Base-by-base conservation (phyloP, 2,113 vertebrate species). In the Fregata magnificens region DNA sequence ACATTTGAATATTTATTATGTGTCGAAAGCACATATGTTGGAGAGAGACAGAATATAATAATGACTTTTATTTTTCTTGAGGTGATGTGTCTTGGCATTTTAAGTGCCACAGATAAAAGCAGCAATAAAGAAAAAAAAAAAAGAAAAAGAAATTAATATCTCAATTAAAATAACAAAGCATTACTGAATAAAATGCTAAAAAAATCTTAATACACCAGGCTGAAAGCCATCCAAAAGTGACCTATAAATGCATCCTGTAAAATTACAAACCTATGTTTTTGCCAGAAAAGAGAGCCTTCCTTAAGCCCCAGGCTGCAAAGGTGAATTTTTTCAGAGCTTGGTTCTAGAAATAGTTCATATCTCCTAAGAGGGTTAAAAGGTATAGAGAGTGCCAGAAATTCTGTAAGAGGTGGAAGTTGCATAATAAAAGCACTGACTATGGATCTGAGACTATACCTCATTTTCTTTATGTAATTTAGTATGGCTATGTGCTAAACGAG, bases 1-100 rank as follows among this genome's bases (percentile, higher is more conserved):
- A 83, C 50, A 58, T 85, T 78, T 92, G 92, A 95, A 95, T 92
- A 90, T 96, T 89, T 95, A 88, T 91, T 88, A 66, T 49, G 36
- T 95, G 74, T 78, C 88, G 91, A 93, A 92, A 91, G 44, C n/a
- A 86, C 77, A 94, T 70, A 88, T 31, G 38, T 79, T 93, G 59
- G 32, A 71, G 28, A 82, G 44, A 86, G 52, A 84, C 38, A 78
- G 88, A 95, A 47, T 86, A 86, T n/a, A 94, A 86, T 92, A 86
- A 82, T 40, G 88, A 7, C 42, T 93, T 96, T 83, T 92, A 42
- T 88, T 96, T 92, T 86, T 85, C 80, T 94, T 88, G 52, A 88
- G 22, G 25, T 0, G 4, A 86, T 91, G 47, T 86, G 36, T 53
- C 90, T 87, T 90, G 71, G 67, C 55, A 88, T 72, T 89, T 70